Percentiles rank a stretch among this genome's conserved stretches.
These are phyloP conservation scores for Hepsetus odoe DNA, from an alignment of 2,113 vertebrate species.

Conservation along the genomic window DNA sequence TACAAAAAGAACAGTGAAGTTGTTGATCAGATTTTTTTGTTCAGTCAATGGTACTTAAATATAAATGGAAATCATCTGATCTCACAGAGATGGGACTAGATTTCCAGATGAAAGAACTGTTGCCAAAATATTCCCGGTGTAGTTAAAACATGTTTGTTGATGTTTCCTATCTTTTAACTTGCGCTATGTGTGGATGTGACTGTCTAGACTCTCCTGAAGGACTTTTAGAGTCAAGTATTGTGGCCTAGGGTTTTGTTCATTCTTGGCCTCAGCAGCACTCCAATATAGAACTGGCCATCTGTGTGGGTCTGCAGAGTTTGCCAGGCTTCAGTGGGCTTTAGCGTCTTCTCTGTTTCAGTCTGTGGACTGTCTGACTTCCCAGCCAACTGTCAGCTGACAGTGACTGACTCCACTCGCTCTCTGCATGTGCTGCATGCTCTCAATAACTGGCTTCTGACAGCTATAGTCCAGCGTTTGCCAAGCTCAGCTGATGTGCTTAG, in stretches of 20 bases:
- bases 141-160: no score
- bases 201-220: constrained; percentile 51
- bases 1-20: no score
- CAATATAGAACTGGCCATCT: constrained; percentile 66
- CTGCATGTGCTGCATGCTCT: constrained; percentile 38
- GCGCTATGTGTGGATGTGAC: constrained; percentile 39
- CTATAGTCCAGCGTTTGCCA: neutral
- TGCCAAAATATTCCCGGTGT: no score
- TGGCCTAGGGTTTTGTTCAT: constrained; percentile 66
- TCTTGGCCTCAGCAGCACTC: constrained; percentile 66
- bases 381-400: constrained; percentile 37
- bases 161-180: no score
- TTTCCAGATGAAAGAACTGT: no score
- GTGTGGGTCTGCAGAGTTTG: constrained; percentile 68
- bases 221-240: constrained; percentile 66
- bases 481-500: constrained; percentile 1
- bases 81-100: no score
- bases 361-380: constrained; percentile 44
- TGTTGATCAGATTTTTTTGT: no score
- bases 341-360: constrained; percentile 70
- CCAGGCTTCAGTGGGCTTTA: constrained; percentile 59
- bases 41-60: no score
- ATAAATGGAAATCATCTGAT: no score
- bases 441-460: constrained; percentile 1
- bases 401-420: constrained; percentile 27